phyloP scores from a whole-genome alignment of 2,113 vertebrate species.

The Motacilla tschutschensis region DNA sequence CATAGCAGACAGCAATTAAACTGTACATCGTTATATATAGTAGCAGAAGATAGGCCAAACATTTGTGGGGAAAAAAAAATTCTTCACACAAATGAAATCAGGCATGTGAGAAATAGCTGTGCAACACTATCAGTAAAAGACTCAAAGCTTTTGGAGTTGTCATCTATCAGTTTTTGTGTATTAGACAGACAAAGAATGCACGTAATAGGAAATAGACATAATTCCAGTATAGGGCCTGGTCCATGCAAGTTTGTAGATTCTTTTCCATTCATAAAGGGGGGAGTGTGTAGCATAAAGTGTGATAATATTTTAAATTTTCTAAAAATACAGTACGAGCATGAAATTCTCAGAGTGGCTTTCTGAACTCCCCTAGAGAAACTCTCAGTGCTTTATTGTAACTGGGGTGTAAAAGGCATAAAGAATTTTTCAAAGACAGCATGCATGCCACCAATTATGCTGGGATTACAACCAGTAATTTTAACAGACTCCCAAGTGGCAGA shows the following conservation, averaged over 20 bases:
- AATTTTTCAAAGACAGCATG: neutral
- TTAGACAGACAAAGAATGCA: neutral
- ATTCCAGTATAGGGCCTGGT: neutral
- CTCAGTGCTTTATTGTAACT: neutral
- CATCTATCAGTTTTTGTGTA: neutral
- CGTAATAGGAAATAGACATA: neutral
- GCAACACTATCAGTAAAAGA: neutral
- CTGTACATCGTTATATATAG: neutral
- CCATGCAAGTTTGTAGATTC: neutral
- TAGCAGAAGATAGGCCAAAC: neutral
- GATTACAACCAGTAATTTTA: neutral
- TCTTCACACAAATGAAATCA: neutral
- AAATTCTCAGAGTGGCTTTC: neutral
- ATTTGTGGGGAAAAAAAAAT: neutral
- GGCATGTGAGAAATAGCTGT: neutral
- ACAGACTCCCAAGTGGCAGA: neutral
- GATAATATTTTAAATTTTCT: neutral
- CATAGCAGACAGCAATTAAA: neutral
- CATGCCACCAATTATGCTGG: neutral
- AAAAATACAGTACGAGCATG: neutral
- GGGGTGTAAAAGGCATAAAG: neutral
- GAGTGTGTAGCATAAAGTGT: neutral
- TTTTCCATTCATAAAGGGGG: neutral
- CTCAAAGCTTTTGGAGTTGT: neutral
- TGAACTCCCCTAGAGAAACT: neutral